Percentiles rank a stretch among this genome's conserved stretches.
phyloP scores from a whole-genome alignment of 2,113 vertebrate species.

The Lycaon pictus region DNA sequence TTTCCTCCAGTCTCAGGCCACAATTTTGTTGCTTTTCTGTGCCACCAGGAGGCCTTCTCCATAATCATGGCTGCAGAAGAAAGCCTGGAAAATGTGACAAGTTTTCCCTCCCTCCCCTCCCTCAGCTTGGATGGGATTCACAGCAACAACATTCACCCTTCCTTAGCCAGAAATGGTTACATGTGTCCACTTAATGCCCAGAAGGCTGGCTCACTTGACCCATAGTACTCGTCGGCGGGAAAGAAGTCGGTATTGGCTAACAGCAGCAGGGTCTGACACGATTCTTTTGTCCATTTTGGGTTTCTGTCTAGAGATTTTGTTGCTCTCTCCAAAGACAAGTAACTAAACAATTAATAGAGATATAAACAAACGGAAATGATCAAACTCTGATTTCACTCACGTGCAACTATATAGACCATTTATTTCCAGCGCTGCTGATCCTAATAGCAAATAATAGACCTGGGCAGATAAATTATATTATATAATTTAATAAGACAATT shows the following conservation, averaged over 20 bases:
- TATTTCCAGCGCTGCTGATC: neutral
- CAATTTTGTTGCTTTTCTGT: neutral
- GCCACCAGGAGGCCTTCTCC: neutral
- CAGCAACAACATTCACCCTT: neutral
- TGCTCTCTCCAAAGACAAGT: neutral
- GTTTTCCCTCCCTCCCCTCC: neutral
- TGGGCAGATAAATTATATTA: neutral
- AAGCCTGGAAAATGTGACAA: neutral
- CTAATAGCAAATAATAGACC: neutral
- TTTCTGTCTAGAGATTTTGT: neutral
- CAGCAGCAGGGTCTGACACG: accelerated
- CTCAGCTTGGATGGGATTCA: neutral
- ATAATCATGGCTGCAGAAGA: neutral
- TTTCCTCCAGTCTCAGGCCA: neutral
- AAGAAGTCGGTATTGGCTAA: neutral
- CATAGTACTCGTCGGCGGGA: accelerated
- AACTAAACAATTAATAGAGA: neutral
- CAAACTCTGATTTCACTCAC: neutral
- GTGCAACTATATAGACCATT: neutral
- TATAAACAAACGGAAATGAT: neutral
- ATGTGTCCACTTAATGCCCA: neutral
- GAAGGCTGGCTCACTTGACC: neutral
- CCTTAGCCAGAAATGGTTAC: neutral
- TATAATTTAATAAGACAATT: neutral
- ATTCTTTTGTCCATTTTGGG: neutral